Base-by-base conservation (phyloP, 2,888 invertebrate genomes). In the Girardia tigrina region DNA sequence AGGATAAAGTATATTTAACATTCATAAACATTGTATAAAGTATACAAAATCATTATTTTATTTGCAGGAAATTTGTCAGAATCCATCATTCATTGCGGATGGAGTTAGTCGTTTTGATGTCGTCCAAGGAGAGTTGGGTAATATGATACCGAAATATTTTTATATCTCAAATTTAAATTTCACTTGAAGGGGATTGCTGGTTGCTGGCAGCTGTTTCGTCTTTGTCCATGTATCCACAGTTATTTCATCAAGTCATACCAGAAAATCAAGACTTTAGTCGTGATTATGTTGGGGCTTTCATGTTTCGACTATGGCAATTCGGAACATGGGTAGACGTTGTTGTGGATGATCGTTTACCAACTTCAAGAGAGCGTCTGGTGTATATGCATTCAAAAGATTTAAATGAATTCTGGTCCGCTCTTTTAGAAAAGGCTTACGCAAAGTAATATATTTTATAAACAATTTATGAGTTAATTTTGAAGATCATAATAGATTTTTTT, bases 71-170 rank as follows among this genome's bases (percentile, higher is more conserved):
- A 77, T 77, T 28, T 42, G 42, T 8, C 29, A 23, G 29, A 78
- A 91, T 82, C 94, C 97, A 0, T 89, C 91, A 81, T 88, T 95
- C 78, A 94, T 97, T 83, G 90, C 91, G 56, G 94, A 91, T 80
- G 95, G 94, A 0, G 94, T 91, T 84, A 91, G 92, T 28, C 88
- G 98, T 75, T 98, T 98, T 86, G 98, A 98, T 85, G 92, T 98
- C 0, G 92, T 92, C 80, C 97, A 98, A 84, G 95, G 95, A 75
- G 94, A 94, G 86, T 85, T 95, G 12, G 94, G 87, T 87, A 80
- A 8, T 16, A 20, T 16, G n/a, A 36, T 36, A 36, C 16, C n/a
- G 16, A 36, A 12, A 36, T 36, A 36, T 12, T 36, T 12, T 36
- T 36, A 12, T 36, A 36, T 36, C 8, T 36, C 8, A 36, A 12